Evolutionary conservation across 2,888 invertebrate species (phyloP).

Genomic region (Eilema sororculum): DNA sequence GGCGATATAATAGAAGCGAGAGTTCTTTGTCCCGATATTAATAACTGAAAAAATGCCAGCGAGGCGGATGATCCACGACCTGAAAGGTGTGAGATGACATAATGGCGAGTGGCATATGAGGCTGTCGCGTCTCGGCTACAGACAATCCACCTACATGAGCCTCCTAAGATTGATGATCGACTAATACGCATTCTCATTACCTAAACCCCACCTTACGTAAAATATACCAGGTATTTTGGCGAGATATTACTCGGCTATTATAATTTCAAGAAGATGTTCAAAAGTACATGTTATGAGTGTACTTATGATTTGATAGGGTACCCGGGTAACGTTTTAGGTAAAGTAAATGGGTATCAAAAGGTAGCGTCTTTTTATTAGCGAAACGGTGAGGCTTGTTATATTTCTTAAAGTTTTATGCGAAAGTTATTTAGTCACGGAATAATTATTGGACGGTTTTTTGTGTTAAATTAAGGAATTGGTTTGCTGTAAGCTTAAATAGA

Average conservation of each 20-base stretch:
- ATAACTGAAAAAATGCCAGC: conserved; percentile 47
- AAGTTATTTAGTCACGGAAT: conserved; percentile 11
- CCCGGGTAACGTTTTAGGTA: conserved; percentile 29
- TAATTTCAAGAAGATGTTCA: conserved; percentile 32
- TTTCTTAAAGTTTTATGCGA: conserved; percentile 18
- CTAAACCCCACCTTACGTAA: conserved; percentile 54
- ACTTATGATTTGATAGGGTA: conserved; percentile 33
- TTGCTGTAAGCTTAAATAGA: not conserved
- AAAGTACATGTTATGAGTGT: conserved; percentile 31
- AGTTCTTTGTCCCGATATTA: conserved; percentile 44
- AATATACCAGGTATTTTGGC: conserved; percentile 43
- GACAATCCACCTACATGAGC: conserved; percentile 64
- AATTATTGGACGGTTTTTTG: not conserved
- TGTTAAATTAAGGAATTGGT: not conserved
- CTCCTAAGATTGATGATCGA: conserved; percentile 71
- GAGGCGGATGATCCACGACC: conserved; percentile 58
- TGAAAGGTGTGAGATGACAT: conserved; percentile 61
- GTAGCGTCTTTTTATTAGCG: conserved; percentile 26
- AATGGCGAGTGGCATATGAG: conserved; percentile 51
- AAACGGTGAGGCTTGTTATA: conserved; percentile 20
- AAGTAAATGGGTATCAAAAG: conserved; percentile 36
- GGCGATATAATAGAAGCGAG: conserved; percentile 20
- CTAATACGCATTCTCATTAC: conserved; percentile 70
- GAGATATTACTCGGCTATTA: conserved; percentile 37
- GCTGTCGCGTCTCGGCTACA: conserved; percentile 48